Percentiles rank a stretch among this genome's conserved stretches.
Evolutionary conservation across 35 echinoderm and acorn worm species (phyloP).

Genomic region (Acanthaster planci): DNA sequence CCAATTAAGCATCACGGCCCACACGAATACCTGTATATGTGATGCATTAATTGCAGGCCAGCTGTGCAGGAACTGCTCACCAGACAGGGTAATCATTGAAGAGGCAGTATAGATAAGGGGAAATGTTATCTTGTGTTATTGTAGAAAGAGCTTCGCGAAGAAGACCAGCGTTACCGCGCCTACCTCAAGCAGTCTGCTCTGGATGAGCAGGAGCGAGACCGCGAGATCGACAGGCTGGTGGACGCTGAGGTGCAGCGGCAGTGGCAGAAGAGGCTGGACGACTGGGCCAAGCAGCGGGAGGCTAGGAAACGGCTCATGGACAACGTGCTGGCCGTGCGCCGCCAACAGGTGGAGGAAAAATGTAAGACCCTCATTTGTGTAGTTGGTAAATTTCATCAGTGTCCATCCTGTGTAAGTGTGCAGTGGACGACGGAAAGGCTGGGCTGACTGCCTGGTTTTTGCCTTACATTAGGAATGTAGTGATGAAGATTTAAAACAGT

Average conservation of each 20-base stretch:
- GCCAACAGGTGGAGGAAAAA: slow-evolving; percentile 79
- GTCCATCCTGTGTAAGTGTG: too few relatives aligned
- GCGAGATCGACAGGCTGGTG: slow-evolving; percentile 85
- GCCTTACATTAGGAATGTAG: too few relatives aligned
- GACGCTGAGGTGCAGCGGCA: slow-evolving; percentile 83
- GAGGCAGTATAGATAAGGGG: too few relatives aligned
- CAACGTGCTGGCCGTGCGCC: slow-evolving; percentile 78
- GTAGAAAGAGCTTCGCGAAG: slow-evolving; percentile 89
- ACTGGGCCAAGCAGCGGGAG: slow-evolving; percentile 88
- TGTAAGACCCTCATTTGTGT: slow-evolving; percentile 43
- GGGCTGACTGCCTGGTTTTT: too few relatives aligned
- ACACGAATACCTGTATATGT: too few relatives aligned
- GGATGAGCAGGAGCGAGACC: slow-evolving; percentile 78
- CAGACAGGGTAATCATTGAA: too few relatives aligned
- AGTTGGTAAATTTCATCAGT: too few relatives aligned
- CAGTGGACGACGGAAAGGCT: too few relatives aligned
- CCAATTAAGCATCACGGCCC: too few relatives aligned
- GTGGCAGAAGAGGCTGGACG: slow-evolving; percentile 93
- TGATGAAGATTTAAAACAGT: too few relatives aligned
- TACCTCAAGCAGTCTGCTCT: slow-evolving; percentile 78
- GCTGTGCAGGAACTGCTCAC: too few relatives aligned
- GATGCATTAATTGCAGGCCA: too few relatives aligned
- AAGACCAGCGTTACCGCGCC: slow-evolving; percentile 81
- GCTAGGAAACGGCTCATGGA: slow-evolving; percentile 92
- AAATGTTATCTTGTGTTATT: not conserved